Evolutionary conservation across 2,113 vertebrate species (phyloP).

Genomic region (Panthera uncia): DNA sequence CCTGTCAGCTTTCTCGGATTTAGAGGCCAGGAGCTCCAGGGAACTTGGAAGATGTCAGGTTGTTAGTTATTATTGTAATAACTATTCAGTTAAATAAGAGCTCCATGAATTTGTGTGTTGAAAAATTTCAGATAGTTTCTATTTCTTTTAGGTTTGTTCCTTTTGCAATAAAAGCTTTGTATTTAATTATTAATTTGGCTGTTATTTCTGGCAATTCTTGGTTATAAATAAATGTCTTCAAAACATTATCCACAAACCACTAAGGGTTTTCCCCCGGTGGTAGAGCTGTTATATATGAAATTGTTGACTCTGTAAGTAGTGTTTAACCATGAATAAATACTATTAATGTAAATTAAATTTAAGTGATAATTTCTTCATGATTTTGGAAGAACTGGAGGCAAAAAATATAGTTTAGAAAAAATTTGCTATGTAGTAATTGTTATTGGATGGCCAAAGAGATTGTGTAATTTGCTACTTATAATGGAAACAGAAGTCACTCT

Average conservation of each 20-base stretch:
- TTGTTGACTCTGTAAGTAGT: constrained; percentile 21
- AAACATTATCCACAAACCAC: constrained; percentile 54
- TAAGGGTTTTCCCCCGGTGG: background rate
- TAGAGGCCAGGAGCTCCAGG: constrained; percentile 27
- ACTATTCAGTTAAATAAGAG: constrained; percentile 75
- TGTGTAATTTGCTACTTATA: constrained; percentile 4
- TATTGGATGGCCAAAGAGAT: background rate
- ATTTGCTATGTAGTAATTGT: background rate
- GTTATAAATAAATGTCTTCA: constrained; percentile 83
- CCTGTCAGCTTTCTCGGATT: background rate
- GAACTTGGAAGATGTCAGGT: constrained; percentile 14
- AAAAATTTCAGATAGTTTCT: constrained; percentile 81
- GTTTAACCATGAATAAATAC: constrained; percentile 47
- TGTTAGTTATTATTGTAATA: constrained; percentile 71
- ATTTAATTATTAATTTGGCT: constrained; percentile 87
- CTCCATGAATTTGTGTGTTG: constrained; percentile 81
- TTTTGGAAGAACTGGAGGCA: constrained; percentile 17
- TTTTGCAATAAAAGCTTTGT: constrained; percentile 81
- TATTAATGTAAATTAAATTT: constrained; percentile 34
- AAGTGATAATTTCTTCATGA: constrained; percentile 14
- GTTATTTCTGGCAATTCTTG: constrained; percentile 84
- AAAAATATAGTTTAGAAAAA: constrained; percentile 7
- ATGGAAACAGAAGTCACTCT: background rate
- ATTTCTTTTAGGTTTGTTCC: constrained; percentile 81
- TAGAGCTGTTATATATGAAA: constrained; percentile 44